These are phyloP conservation scores for Lasaia peninsularis DNA, from an alignment of 1,140 invertebrate species.

Conservation along the genomic window DNA sequence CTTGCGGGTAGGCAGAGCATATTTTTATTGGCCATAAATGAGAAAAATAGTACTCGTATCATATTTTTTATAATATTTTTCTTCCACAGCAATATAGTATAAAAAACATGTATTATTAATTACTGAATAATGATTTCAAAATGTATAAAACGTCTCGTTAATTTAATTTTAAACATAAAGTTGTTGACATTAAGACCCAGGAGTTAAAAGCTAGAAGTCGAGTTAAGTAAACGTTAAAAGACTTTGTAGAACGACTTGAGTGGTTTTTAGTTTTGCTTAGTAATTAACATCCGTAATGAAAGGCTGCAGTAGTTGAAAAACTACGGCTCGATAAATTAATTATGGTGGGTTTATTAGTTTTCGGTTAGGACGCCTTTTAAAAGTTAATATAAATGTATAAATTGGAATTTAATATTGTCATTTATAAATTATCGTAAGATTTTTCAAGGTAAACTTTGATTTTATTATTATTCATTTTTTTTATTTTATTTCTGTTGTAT, in stretches of 20 bases:
- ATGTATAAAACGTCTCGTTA: background rate
- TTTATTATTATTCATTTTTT: too few relatives aligned
- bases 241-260: constrained; percentile 23
- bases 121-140: background rate
- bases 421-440: too few relatives aligned
- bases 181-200: background rate
- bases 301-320: background rate
- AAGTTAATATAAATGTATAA: background rate
- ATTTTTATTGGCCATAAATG: too few relatives aligned
- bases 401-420: too few relatives aligned
- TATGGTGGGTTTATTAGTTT: constrained; percentile 2
- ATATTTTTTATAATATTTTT: too few relatives aligned
- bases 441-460: too few relatives aligned
- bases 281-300: constrained; percentile 30
- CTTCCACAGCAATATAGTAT: too few relatives aligned
- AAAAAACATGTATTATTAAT: too few relatives aligned
- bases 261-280: constrained; percentile 30
- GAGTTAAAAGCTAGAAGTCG: constrained; percentile 3
- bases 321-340: background rate
- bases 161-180: constrained; percentile 7
- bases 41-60: too few relatives aligned
- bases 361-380: background rate
- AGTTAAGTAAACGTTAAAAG: constrained; percentile 10
- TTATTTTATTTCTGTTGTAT: too few relatives aligned
- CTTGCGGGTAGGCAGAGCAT: too few relatives aligned